Evolutionary conservation across 1,140 invertebrate genomes (phyloP), one percentile per base, ranked within the genome.

Genomic region (Drosophila rhopaloa): DNA sequence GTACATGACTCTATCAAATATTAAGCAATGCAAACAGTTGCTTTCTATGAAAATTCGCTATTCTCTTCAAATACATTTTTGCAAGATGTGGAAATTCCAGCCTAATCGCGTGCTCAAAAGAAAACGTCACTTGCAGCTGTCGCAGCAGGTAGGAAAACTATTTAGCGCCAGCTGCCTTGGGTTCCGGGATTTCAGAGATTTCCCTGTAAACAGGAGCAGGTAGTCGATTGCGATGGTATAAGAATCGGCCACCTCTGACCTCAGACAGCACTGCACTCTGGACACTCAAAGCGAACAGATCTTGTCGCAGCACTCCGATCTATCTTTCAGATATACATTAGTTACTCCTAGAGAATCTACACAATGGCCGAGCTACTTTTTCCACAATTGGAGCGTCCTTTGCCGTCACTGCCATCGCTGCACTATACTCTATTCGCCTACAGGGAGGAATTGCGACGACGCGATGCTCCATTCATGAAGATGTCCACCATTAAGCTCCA

Each of bases 401-500:
- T 88, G 76, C 84, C 84, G 1, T 62, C 86, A 40, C 13, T 89
- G 14, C 84, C 84, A 0, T 91, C 88, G 0, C 41, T 91, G 40
- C 88, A 71, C 16, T 91, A 91, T 47, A 91, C 83, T 0, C 78
- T 91, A 2, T 91, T 71, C 19, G 80, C 80, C 35, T 91, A 91
- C 35, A 65, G 88, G 43, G 80, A 91, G 80, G 88, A 91, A 35
- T 48, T 91, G 44, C 60, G 88, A 2, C 83, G 82, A 0, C 67
- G 75, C 1, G 65, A 89, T 32, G 46, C 75, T 0, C 76, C 83
- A 16, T 91, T 84, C 43, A 84, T 91, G 75, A 83, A 83, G 56
- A 80, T 89, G 74, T 91, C 88, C 44, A 84, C 81, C 32, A 86
- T 91, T n/a, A 91, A 91, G 32, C 50, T 91, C 11, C 82, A 91